Evolutionary conservation across 2,113 vertebrate species (phyloP).

Genomic region (Thomomys bottae): DNA sequence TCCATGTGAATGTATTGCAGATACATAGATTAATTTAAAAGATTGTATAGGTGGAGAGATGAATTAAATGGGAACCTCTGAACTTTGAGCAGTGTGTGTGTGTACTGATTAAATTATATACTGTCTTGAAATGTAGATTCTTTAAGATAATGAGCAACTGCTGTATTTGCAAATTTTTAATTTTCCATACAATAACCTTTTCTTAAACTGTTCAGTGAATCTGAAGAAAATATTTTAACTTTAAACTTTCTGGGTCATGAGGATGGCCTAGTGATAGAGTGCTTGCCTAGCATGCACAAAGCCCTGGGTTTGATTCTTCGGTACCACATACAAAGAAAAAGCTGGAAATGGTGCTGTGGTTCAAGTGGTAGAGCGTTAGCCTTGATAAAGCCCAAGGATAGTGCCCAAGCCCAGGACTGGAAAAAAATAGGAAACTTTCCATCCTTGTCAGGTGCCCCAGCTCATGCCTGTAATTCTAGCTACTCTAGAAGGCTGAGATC

Average conservation of each 20-base stretch:
- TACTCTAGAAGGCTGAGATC: no score
- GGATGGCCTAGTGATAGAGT: no score
- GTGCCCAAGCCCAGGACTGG: no score
- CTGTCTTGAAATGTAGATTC: neutral
- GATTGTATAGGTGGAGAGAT: neutral
- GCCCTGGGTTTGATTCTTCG: no score
- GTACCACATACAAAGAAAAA: no score
- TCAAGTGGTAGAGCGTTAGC: no score
- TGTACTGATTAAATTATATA: neutral
- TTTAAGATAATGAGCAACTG: constrained; percentile 6
- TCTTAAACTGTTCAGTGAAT: neutral
- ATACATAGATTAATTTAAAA: neutral
- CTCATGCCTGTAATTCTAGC: no score
- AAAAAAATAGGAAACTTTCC: no score
- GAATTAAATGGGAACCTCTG: neutral
- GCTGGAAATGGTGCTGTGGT: no score
- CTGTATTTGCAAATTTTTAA: neutral
- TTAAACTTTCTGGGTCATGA: no score
- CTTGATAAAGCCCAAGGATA: no score
- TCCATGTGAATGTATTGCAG: neutral
- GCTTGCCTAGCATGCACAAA: no score
- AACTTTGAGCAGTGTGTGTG: neutral
- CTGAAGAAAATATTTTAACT: neutral
- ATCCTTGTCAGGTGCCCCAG: neutral
- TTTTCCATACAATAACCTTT: neutral